Evolutionary conservation across 1,140 invertebrate species (phyloP).

Genomic region (Polypedilum vanderplanki): DNA sequence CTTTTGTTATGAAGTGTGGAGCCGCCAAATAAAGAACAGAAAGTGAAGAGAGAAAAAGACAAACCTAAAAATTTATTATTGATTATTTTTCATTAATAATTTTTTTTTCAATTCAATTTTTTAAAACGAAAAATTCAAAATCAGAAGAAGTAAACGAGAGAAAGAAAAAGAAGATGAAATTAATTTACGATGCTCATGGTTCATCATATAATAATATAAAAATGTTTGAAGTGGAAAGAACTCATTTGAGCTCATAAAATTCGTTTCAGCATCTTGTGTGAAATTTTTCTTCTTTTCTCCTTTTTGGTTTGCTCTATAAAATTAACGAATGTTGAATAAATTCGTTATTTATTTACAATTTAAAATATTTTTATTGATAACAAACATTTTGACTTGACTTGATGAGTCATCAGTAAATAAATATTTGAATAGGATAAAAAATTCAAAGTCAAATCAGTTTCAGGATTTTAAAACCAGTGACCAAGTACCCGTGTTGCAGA

Average conservation of each 20-base stretch:
- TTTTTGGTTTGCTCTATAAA: too few species aligned
- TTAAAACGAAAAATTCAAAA: not conserved
- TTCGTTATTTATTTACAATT: too few species aligned
- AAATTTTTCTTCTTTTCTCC: not conserved
- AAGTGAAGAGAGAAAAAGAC: not conserved
- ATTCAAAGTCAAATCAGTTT: too few species aligned
- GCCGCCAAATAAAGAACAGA: not conserved
- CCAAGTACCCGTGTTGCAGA: too few species aligned
- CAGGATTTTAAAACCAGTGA: too few species aligned
- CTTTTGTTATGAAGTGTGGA: not conserved
- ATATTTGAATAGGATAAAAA: too few species aligned
- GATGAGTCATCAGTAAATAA: too few species aligned
- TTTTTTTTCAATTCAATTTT: not conserved
- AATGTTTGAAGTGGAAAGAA: slow-evolving; percentile 4
- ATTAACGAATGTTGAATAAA: too few species aligned
- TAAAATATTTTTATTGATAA: too few species aligned
- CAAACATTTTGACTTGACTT: too few species aligned
- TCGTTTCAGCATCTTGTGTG: slow-evolving; percentile 2
- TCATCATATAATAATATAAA: not conserved
- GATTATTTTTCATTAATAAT: slow-evolving; percentile 29
- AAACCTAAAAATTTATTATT: not conserved
- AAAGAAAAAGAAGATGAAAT: slow-evolving; percentile 4
- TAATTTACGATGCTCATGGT: slow-evolving; percentile 17
- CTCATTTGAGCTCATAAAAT: slow-evolving; percentile 18
- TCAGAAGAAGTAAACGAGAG: not conserved